Base-by-base conservation (phyloP, 2,888 invertebrate species). In the Papilio protenor region DNA sequence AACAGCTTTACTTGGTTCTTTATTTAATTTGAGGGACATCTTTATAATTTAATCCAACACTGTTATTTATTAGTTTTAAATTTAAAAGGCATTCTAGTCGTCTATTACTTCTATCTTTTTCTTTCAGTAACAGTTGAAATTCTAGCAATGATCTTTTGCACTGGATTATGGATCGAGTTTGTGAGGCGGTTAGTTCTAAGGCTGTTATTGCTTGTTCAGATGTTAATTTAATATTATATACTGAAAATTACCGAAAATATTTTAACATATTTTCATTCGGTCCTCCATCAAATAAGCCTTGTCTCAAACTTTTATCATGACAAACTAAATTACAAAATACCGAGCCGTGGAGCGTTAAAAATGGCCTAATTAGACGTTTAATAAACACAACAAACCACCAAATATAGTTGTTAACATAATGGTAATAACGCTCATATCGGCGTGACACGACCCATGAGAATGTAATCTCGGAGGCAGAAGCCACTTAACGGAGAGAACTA, bases 351-450 rank as follows among this genome's bases (percentile, higher is more conserved):
- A 82, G 82, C 79, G 79, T 81, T 76, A 75, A 80, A 80, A 83
- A 81, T 75, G 72, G 61, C 85, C 82, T 83, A 88, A 87, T 87
- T 83, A 85, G 83, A 84, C 81, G 86, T 85, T 87, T 88, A 87
- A 88, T 88, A 87, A 86, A 83, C 84, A 79, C 82, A 80, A 79
- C 78, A 61, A 77, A 83, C 84, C 80, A 82, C 83, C 85, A 83
- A 84, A 87, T 88, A 85, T 86, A 83, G 83, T 82, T 85, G 85
- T 88, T 84, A 84, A 84, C 82, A 85, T 83, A 82, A 87, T 85
- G 84, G 87, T 88, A 89, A 89, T 88, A 90, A 87, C 83, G 85
- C 84, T 87, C 85, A 88, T 90, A 85, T 85, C 81, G 84, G 83
- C 83, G 84, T 86, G 86, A 86, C 87, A 86, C 83, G 83, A 61